phyloP scores from a whole-genome alignment of 2,113 vertebrate genomes.

The Spea multiplicata region DNA sequence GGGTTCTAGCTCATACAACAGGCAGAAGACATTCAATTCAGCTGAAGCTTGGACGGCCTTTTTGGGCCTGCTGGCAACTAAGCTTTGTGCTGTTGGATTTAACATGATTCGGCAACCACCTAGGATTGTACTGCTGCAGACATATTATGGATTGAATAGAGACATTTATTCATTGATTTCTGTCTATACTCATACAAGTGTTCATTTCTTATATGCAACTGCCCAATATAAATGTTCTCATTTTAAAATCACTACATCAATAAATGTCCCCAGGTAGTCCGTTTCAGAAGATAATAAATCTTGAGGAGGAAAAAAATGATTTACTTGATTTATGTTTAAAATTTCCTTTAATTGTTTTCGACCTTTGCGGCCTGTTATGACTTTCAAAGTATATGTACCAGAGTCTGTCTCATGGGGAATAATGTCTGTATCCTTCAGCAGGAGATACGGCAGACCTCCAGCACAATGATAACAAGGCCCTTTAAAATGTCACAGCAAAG shows the following conservation, averaged over 20 bases:
- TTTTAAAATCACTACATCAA: constrained; percentile 46
- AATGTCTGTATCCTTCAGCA: constrained; percentile 5
- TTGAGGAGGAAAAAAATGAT: constrained; percentile 27
- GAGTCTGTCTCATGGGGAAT: background rate
- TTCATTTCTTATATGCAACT: constrained; percentile 37
- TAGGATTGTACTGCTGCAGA: background rate
- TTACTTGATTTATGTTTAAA: constrained; percentile 45
- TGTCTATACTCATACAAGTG: constrained; percentile 41
- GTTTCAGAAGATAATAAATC: constrained; percentile 36
- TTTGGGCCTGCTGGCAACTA: background rate
- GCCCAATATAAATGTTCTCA: constrained; percentile 40
- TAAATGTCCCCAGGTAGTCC: constrained; percentile 39
- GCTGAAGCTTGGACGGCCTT: background rate
- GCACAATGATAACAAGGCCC: constrained; percentile 11
- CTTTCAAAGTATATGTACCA: constrained; percentile 26
- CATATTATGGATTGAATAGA: constrained; percentile 30
- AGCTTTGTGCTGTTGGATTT: constrained; percentile 2
- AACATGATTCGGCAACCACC: constrained; percentile 10
- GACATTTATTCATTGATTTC: constrained; percentile 43
- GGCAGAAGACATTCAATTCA: too few species aligned
- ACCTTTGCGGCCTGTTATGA: constrained; percentile 18
- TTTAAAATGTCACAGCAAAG: constrained; percentile 32
- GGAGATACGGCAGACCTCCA: background rate
- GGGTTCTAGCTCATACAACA: too few species aligned
- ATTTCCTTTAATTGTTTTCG: constrained; percentile 41